Conservation (phyloP, 2,888 invertebrate genomes). For the Aromia moschata region DNA sequence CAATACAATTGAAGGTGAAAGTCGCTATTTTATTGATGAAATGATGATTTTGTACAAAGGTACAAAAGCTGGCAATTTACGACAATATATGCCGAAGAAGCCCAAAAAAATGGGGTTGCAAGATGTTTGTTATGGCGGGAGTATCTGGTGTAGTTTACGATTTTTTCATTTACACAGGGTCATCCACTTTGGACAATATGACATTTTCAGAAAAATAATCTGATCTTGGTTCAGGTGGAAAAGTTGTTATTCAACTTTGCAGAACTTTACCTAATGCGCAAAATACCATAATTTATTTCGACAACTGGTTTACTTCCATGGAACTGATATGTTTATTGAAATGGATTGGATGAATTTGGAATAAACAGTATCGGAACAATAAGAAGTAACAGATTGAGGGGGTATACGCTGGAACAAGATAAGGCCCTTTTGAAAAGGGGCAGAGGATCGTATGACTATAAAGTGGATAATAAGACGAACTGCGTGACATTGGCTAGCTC, state of each 20-base stretch:
- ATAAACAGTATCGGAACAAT: neutral
- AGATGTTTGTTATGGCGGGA: conserved; percentile 30
- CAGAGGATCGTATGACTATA: neutral
- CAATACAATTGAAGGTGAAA: neutral
- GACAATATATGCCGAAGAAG: conserved; percentile 2
- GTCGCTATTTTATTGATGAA: neutral
- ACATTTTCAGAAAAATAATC: conserved; percentile 18
- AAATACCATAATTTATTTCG: neutral
- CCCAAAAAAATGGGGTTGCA: conserved; percentile 39
- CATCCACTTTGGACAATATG: conserved; percentile 13
- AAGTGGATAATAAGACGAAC: neutral
- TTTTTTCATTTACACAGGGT: neutral
- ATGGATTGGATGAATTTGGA: neutral
- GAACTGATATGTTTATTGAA: neutral
- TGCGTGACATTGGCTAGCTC: neutral
- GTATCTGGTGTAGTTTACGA: neutral
- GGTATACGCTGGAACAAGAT: neutral
- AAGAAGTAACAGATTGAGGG: neutral
- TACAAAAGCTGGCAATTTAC: conserved; percentile 20
- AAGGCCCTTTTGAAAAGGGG: neutral
- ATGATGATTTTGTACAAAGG: conserved; percentile 24
- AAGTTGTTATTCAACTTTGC: conserved; percentile 17
- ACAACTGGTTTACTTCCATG: neutral
- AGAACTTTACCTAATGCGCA: conserved; percentile 13
- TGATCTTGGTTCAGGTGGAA: conserved; percentile 15